Conservation (phyloP, 64 coral and sea anemone species). For the Astreopora myriophthalma region DNA sequence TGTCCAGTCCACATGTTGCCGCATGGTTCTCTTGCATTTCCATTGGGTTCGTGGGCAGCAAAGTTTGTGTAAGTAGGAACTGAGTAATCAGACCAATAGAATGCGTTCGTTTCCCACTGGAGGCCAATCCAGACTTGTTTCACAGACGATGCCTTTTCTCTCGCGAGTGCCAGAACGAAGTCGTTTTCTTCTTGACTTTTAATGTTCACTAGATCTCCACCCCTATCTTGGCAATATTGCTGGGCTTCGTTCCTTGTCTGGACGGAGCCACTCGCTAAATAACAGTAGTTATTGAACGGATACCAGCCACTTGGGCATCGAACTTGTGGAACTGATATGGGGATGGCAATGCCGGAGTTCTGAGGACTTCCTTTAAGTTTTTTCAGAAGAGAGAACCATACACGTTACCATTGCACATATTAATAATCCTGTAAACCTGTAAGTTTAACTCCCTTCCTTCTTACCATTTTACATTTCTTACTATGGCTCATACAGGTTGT, state of each 20-base stretch:
- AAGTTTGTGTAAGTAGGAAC: not conserved
- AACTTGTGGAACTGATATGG: not conserved
- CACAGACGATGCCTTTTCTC: not conserved
- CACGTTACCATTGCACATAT: no score
- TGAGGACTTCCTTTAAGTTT: no score
- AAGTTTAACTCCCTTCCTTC: no score
- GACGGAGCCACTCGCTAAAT: not conserved
- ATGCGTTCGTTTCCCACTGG: not conserved
- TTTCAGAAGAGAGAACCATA: no score
- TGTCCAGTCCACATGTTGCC: not conserved
- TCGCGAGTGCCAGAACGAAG: not conserved
- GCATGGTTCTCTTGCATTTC: not conserved
- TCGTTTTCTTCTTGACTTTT: constrained; percentile 16
- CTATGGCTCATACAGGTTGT: no score
- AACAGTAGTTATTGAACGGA: not conserved
- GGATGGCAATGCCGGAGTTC: no score
- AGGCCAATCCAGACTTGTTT: constrained; percentile 16
- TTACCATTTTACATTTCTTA: no score
- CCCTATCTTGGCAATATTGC: not conserved
- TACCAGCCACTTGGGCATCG: not conserved
- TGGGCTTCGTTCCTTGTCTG: not conserved
- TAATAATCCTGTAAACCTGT: no score
- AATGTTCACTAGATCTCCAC: not conserved
- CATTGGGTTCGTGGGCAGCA: not conserved
- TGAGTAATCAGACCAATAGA: not conserved